phyloP scores from a whole-genome alignment of 2,888 invertebrate genomes.

The Spilarctia lutea region DNA sequence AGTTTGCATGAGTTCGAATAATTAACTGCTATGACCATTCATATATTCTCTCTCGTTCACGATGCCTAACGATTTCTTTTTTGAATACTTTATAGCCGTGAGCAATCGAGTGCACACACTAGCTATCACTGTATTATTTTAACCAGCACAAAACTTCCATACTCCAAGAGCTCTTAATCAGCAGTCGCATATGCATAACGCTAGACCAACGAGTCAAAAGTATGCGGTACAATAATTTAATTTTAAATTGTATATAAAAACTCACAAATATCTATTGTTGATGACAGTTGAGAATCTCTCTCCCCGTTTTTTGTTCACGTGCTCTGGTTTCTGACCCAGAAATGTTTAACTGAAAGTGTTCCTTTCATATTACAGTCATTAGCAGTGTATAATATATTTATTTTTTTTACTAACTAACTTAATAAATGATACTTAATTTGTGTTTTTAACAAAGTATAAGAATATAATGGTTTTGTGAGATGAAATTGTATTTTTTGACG shows the following conservation, averaged over 20 bases:
- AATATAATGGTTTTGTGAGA: background rate
- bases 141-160: too few species aligned
- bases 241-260: slow-evolving; percentile 2
- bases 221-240: background rate
- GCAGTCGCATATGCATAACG: too few species aligned
- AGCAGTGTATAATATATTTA: background rate
- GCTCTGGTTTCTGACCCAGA: slow-evolving; percentile 8
- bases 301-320: slow-evolving; percentile 11
- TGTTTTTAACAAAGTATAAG: background rate
- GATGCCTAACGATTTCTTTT: slow-evolving; percentile 58
- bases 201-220: too few species aligned
- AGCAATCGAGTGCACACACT: background rate
- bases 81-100: slow-evolving; percentile 50
- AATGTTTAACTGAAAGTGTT: background rate
- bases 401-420: background rate
- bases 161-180: too few species aligned
- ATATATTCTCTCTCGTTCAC: slow-evolving; percentile 50
- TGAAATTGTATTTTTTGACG: background rate
- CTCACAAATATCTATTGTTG: background rate
- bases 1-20: slow-evolving; percentile 39
- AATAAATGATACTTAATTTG: background rate
- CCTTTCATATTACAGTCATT: background rate
- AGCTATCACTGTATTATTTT: slow-evolving; percentile 1
- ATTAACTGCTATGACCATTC: slow-evolving; percentile 36
- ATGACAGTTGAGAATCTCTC: slow-evolving; percentile 2